A percentile compares a stretch with the other conserved stretches of the same genome.
Conservation (phyloP, 2,113 vertebrate species). For the Cariama cristata region DNA sequence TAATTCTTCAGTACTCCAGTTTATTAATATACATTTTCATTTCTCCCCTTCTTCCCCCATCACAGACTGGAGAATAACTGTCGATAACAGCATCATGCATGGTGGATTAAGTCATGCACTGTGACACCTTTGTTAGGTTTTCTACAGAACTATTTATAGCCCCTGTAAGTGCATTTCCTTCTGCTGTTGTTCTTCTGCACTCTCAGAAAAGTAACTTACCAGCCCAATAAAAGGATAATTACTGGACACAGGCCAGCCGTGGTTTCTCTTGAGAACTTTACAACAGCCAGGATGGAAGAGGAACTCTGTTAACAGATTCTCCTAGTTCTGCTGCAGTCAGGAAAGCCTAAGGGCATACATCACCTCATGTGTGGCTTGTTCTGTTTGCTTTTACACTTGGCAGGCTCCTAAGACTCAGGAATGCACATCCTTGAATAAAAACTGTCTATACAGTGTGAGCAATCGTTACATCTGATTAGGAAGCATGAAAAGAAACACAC, state of each 20-base stretch:
- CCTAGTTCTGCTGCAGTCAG: not conserved
- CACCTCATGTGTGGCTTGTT: constrained; percentile 39
- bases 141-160: constrained; percentile 9
- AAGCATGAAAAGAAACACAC: constrained; percentile 56
- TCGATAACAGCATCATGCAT: rapidly evolving
- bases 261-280: constrained; percentile 43
- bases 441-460: constrained; percentile 45
- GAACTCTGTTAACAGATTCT: not conserved
- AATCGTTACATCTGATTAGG: constrained; percentile 70
- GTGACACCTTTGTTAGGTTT: not conserved
- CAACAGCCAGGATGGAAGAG: not conserved
- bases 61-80: not conserved
- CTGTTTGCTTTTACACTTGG: constrained; percentile 66
- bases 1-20: not conserved
- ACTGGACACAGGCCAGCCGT: constrained; percentile 9
- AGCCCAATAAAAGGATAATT: not conserved
- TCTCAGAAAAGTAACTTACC: not conserved
- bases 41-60: not conserved
- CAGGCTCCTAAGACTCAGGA: constrained; percentile 38
- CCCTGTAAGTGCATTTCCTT: not conserved
- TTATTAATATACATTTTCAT: not conserved
- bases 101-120: not conserved
- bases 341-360: constrained; percentile 37
- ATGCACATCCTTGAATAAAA: constrained; percentile 56
- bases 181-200: not conserved